Evolutionary conservation across 1,140 invertebrate species (phyloP).

Genomic region (Hestina assimilis): DNA sequence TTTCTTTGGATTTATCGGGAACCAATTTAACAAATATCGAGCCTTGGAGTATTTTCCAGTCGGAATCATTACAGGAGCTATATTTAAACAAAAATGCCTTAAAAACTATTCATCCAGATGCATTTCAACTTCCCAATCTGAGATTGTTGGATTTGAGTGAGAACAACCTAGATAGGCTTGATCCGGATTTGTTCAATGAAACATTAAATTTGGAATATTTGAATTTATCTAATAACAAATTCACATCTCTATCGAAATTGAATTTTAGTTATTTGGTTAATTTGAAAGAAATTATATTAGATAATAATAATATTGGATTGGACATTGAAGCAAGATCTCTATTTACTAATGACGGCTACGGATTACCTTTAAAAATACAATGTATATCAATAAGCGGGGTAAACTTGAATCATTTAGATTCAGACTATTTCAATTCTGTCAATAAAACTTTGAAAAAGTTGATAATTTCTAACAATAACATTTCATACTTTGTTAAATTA

Average conservation of each 20-base stretch:
- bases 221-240: conserved; percentile 22
- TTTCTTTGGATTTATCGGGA: conserved; percentile 19
- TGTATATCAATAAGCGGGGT: conserved; percentile 25
- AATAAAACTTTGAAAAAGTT: conserved; percentile 18
- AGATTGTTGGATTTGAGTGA: conserved; percentile 22
- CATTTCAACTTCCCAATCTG: conserved; percentile 18
- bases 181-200: conserved; percentile 12
- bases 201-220: conserved; percentile 18
- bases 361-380: conserved; percentile 12
- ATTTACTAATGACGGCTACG: conserved; percentile 14
- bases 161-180: conserved; percentile 17
- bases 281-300: conserved; percentile 17
- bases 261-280: conserved; percentile 16
- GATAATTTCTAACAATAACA: conserved; percentile 17
- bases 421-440: conserved; percentile 4
- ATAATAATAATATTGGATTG: conserved; percentile 21
- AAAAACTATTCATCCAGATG: conserved; percentile 6
- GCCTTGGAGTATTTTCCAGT: conserved; percentile 1
- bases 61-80: conserved; percentile 7
- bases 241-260: conserved; percentile 9
- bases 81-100: conserved; percentile 16
- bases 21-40: conserved; percentile 20
- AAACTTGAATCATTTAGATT: conserved; percentile 10
- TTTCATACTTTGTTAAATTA: conserved; percentile 13
- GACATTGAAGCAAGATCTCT: conserved; percentile 11